Conservation (phyloP, 2,113 vertebrate genomes). For the Himantopus leucocephalus region DNA sequence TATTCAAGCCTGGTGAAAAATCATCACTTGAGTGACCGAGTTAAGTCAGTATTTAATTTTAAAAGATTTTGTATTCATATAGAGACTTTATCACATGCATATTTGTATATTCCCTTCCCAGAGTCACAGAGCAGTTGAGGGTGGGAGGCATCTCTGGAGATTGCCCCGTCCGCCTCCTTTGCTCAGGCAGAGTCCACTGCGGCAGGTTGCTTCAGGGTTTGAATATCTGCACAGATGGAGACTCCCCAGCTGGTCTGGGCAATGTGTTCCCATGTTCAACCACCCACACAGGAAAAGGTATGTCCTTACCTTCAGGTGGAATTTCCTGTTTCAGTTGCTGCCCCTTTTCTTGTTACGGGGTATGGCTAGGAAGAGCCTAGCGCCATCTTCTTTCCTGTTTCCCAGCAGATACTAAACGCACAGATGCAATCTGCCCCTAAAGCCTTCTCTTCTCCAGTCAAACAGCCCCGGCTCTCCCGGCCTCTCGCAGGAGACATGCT, state of each 20-base stretch:
- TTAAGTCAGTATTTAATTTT: conserved; percentile 64
- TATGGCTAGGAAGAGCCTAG: background rate
- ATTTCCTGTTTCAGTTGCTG: background rate
- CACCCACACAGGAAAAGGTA: background rate
- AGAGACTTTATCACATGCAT: conserved; percentile 19
- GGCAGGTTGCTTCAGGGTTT: background rate
- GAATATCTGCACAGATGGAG: background rate
- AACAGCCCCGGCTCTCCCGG: background rate
- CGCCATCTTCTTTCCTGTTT: background rate
- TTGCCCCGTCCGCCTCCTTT: background rate
- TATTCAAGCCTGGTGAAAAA: background rate
- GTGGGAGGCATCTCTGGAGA: background rate
- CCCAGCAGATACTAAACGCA: background rate
- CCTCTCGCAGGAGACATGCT: background rate
- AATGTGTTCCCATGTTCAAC: background rate
- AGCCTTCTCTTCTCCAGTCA: background rate
- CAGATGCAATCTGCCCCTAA: background rate
- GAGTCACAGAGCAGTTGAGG: background rate
- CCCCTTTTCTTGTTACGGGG: background rate
- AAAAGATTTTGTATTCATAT: conserved; percentile 52
- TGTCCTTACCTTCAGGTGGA: background rate
- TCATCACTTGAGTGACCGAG: conserved; percentile 55
- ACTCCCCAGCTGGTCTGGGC: background rate
- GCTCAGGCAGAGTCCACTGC: background rate
- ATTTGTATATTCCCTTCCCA: conserved; percentile 5